A percentile compares a stretch with the other conserved stretches of the same genome.
Evolutionary conservation across 2,113 vertebrate species (phyloP).

Genomic region (Typhlomys cinereus): DNA sequence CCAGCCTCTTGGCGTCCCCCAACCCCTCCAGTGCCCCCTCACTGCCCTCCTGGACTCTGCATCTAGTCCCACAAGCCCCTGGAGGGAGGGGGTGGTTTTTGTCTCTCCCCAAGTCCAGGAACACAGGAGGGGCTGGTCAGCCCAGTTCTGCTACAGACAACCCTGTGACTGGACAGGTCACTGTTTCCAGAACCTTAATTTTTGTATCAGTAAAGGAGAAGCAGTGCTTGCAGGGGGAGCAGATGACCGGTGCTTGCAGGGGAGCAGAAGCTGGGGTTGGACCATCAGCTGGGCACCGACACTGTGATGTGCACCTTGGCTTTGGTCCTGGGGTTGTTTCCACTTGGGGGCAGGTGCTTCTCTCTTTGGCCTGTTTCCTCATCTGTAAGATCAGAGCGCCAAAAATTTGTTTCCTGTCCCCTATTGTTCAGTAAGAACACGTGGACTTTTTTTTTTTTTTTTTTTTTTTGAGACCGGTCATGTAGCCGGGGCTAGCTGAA

Average conservation of each 20-base stretch:
- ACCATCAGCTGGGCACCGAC: neutral
- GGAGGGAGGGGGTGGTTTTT: neutral
- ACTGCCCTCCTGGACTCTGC: neutral
- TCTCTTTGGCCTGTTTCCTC: neutral
- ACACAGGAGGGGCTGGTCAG: neutral
- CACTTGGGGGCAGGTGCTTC: neutral
- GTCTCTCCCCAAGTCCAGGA: neutral
- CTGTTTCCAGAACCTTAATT: neutral
- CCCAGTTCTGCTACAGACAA: neutral
- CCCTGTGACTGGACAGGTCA: neutral
- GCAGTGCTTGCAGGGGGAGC: neutral
- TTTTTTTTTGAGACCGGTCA: no score
- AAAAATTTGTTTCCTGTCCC: neutral
- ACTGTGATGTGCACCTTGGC: neutral
- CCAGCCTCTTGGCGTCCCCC: slow-evolving; percentile 54
- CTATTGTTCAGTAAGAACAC: neutral
- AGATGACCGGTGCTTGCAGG: neutral
- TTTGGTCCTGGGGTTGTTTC: neutral
- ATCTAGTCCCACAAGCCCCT: neutral
- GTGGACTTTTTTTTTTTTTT: neutral
- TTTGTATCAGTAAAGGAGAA: slow-evolving; percentile 18
- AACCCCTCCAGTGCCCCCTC: neutral
- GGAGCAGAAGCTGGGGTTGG: neutral
- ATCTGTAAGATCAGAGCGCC: neutral
- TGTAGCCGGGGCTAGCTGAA: neutral